Conservation (phyloP, 2,888 invertebrate genomes). For the Eilema sororculum region DNA sequence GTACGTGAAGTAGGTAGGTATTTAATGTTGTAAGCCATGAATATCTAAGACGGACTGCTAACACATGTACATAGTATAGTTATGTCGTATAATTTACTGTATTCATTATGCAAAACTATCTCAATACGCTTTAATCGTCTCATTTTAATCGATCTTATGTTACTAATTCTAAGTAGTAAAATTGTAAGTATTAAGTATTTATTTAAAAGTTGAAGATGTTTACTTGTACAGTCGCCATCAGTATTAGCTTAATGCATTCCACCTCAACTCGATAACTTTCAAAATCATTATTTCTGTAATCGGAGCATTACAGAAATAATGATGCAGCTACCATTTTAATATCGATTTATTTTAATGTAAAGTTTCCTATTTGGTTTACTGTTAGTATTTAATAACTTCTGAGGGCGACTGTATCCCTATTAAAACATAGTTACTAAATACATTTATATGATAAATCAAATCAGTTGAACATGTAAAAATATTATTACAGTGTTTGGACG, state of each 20-base stretch:
- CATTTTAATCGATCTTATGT: conserved; percentile 8
- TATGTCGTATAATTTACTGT: not conserved
- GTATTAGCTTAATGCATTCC: no score
- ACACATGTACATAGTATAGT: not conserved
- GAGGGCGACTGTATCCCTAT: not conserved
- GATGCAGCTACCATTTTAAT: no score
- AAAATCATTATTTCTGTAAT: no score
- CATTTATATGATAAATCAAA: not conserved
- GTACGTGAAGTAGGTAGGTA: not conserved
- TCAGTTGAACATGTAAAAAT: no score
- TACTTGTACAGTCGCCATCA: not conserved
- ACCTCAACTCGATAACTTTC: no score
- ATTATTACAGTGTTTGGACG: no score
- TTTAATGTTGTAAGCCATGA: not conserved
- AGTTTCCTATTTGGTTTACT: no score
- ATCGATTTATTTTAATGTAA: no score
- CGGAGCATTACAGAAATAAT: no score
- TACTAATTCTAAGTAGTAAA: not conserved
- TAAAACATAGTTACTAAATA: not conserved
- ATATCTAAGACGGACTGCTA: not conserved
- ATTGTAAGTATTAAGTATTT: not conserved
- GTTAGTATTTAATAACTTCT: no score
- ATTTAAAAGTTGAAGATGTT: not conserved
- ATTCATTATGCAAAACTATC: conserved; percentile 8
- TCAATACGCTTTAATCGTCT: conserved; percentile 16